Evolutionary conservation across 2,113 vertebrate species (phyloP), one percentile per base, ranked within the genome.

Genomic region (Puntigrus tetrazona): DNA sequence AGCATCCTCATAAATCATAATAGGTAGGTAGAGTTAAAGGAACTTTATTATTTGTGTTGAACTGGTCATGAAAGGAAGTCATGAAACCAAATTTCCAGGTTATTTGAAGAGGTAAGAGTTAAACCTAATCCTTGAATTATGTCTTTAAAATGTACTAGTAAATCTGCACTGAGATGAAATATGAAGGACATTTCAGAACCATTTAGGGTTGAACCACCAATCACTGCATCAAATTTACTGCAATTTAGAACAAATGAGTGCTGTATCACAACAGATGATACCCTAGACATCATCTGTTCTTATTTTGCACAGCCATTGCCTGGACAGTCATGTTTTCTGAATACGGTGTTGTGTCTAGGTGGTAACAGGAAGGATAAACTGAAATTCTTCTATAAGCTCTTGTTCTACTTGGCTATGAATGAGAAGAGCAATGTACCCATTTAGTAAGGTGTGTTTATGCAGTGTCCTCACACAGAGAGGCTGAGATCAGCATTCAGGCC

Each of bases 371-470:
- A 5, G 52, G 14, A 59, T 29, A 8, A 72, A 57, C 43, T 10
- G n/a, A 84, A 67, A 11, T 59, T 70, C 63, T 84, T 81, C 57
- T 16, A 38, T 65, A 80, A 74, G 80, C n/a, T 8, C 27, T 34
- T 65, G 80, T 72, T 88, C 73, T 43, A 86, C 63, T 72, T 16
- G 34, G 63, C 70, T 27, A 70, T 52, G 22, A 81, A 86, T 70
- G 7, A 77, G 80, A 88, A 74, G 29, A 72, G 38, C 29, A n/a
- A 31, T 61, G 83, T 59, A 45, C 20, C 20, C 70, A 31, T 78
- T 77, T 78, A 59, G 25, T 18, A 57, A 47, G 9, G 13, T n/a
- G 31, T 84, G 75, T 29, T 47, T 29, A 76, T 31, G 18, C 25
- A 76, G 81, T 41, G 38, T 20, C 59, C 20, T 67, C 25, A 63